Evolutionary conservation across 2,113 vertebrate genomes (phyloP), one percentile per base, ranked within the genome.

Genomic region (Mobula hypostoma): DNA sequence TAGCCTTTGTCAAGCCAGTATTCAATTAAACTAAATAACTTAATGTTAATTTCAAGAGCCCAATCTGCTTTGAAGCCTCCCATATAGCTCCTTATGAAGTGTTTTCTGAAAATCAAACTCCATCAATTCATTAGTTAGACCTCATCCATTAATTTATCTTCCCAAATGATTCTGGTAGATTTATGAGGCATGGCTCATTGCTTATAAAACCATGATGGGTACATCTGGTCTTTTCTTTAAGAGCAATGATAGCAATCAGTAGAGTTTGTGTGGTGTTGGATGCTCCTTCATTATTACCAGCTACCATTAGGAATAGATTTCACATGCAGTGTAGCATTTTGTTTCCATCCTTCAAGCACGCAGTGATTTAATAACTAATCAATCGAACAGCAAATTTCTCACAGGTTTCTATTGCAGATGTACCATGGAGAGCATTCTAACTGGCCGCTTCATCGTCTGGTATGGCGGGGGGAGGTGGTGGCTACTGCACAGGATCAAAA

Each of bases 161-260:
- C 79, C 79, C 36, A 82, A 40, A 82, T 82, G 79, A 48, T 82
- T 17, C 79, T 82, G 79, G 79, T 82, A 82, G 80, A 56, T 83
- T 83, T 83, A 83, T 83, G 40, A 83, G 40, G 40, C 80, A 83
- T 83, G 40, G 4, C 1, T 48, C 24, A 83, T 83, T 56, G 7
- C 19, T 82, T 82, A 56, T 24, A 56, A 48, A 82, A 82, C 17
- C 40, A 48, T 8, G 36, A 56, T 48, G 48, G 48, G 5, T 83
- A 17, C 40, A 24, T 83, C 80, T 19, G 19, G 0, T 77, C 19
- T 24, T 48, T 83, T 24, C 21, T 56, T 83, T 27, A 83, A 21
- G 80, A 56, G 40, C 40, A 83, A 83, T 83, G 7, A 83, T 24
- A 83, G 40, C 15, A 82, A 40, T 40, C 36, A 48, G 40, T 48